Base-by-base conservation (phyloP, 2,888 invertebrate genomes). In the Gerosis bhagava region DNA sequence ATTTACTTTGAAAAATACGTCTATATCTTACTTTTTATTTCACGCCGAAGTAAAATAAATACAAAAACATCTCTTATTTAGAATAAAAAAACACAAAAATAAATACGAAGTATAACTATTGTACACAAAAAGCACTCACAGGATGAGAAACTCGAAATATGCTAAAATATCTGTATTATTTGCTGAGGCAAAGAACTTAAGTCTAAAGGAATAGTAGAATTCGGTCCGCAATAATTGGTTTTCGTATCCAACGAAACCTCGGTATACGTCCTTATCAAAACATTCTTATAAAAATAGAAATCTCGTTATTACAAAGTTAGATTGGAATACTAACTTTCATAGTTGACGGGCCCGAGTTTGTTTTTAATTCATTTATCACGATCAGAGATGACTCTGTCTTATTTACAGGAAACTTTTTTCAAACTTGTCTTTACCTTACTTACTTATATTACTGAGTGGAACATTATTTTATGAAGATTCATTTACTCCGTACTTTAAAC, bases 221-320 rank as follows among this genome's bases (percentile, higher is more conserved):
- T 12, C 19, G 3, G 5, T 2, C 44, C 36, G 22, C 36, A 44
- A 44, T 36, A 36, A 44, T 44, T 44, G 36, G 45, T 45, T 45
- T 37, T 45, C 45, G 24, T 31, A 19, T 35, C 37, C 37, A 22
- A 35, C 21, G 13, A 31, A 36, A 37, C 24, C 37, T 37, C 36
- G 15, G 36, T 36, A 37, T 37, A 25, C 24, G 31, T 32, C 39
- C 50, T 57, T 54, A 54, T 51, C 46, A 50, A 22, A 47, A 53
- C 50, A 47, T 52, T 47, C 53, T 46, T 40, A 51, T 46, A 46
- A 46, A 46, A 46, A 46, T 46, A 45, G 39, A 34, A 39, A 46
- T 46, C 46, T 46, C 46, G 46, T 70, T 68, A 73, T 75, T 69
- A 58, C 63, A 49, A 81, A 82, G 79, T 80, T 82, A 78, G 73